Evolutionary conservation across 2,888 invertebrate species (phyloP), one percentile per base, ranked within the genome.

Genomic region (Neoaliturus tenellus): DNA sequence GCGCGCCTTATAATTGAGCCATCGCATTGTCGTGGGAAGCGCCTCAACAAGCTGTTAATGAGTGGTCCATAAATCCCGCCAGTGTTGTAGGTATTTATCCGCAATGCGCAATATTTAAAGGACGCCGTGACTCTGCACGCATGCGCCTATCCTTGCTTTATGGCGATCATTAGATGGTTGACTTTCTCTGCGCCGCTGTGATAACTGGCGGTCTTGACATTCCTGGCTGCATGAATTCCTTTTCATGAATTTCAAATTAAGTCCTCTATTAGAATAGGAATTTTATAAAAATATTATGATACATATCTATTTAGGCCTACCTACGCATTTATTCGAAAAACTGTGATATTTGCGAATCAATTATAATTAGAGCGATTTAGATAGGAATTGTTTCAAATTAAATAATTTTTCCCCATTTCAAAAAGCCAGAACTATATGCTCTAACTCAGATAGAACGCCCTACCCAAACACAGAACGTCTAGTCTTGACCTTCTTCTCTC

Each of bases 21-120:
- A 62, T 62, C 62, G 17, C 55, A 62, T 25, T 62, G 62, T 69
- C 69, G 69, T 69, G 69, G 69, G 39, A 39, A 69, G 69, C 14
- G 1, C 67, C 39, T 69, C 39, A 69, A 69, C 69, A 69, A 39
- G 35, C 35, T 69, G 69, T 69, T 69, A 69, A 69, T 69, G 69
- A 69, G 33, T 69, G 35, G 69, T 69, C 39, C 39, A 69, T 69
- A 69, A 69, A 69, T 69, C 69, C n/a, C 62, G n/a, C 62, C 3
- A 62, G 62, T 28, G 62, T n/a, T n/a, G n/a, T 62, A 28, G 62
- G 62, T 62, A 62, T 62, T 62, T 62, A 62, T 62, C 28, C 35
- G 69, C 69, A 35, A 69, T 69, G 69, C 69, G 69, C 69, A 20
- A 69, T 62, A 62, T 62, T 62, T 62, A 31, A 62, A 62, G 14